These are phyloP conservation scores for Dipodomys ordii DNA, from an alignment of 2,113 vertebrate genomes.

Conservation along the genomic window DNA sequence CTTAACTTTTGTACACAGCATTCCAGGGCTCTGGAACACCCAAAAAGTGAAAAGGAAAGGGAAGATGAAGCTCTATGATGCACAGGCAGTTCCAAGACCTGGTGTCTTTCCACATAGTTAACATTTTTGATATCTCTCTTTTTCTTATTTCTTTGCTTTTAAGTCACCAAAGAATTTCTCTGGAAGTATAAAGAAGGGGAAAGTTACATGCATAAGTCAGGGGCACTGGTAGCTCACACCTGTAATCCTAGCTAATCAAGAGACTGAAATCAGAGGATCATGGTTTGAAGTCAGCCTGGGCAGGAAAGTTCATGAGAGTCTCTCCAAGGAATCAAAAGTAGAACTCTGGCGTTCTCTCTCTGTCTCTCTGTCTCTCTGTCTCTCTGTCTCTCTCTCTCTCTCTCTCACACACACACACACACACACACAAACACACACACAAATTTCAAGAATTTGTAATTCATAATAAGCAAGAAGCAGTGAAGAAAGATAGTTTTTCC, in stretches of 20 bases:
- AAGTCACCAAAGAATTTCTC: constrained; percentile 76
- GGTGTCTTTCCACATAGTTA: constrained; percentile 66
- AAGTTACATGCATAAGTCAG: constrained; percentile 73
- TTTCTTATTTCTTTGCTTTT: constrained; percentile 80
- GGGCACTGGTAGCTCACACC: no score
- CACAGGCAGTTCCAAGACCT: constrained; percentile 60
- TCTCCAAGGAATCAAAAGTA: no score
- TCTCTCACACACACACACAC: no score
- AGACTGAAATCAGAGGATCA: no score
- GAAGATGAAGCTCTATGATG: constrained; percentile 57
- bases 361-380: no score
- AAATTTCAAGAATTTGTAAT: constrained; percentile 83
- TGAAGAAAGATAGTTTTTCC: constrained; percentile 85
- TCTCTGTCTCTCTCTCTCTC: no score
- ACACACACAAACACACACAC: no score
- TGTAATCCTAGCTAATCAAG: no score
- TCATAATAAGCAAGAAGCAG: constrained; percentile 85
- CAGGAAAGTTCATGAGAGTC: no score
- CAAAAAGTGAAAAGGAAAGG: constrained; percentile 36
- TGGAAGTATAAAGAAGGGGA: constrained; percentile 73
- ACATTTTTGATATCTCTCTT: constrained; percentile 76
- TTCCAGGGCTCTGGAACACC: constrained; percentile 53
- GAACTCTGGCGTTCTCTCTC: no score
- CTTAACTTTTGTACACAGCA: constrained; percentile 5
- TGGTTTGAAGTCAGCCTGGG: no score